Evolutionary conservation across 2,888 invertebrate genomes (phyloP).

Genomic region (Brenthis daphne): DNA sequence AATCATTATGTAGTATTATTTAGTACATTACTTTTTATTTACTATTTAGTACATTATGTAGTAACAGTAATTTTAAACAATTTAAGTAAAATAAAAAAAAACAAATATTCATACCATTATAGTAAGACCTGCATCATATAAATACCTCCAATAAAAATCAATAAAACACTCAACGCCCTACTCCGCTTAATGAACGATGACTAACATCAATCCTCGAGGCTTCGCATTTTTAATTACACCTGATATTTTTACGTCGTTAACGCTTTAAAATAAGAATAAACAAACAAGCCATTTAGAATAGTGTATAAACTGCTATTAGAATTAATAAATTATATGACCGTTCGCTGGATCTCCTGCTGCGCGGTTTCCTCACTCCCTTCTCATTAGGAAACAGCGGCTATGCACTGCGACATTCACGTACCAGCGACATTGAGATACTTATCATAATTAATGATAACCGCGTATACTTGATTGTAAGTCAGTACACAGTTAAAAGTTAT

Average conservation of each 20-base stretch:
- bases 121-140: background rate
- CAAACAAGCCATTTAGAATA: constrained; percentile 76
- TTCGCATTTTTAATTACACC: constrained; percentile 77
- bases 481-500: background rate
- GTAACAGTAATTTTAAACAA: too few species aligned
- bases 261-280: constrained; percentile 60
- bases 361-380: constrained; percentile 43
- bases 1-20: too few species aligned
- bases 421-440: constrained; percentile 36
- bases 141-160: constrained; percentile 59
- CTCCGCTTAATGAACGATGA: constrained; percentile 61
- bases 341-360: constrained; percentile 63
- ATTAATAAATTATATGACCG: constrained; percentile 70
- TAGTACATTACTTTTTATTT: too few species aligned
- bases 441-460: constrained; percentile 35
- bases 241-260: constrained; percentile 79
- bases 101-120: background rate
- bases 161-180: constrained; percentile 64
- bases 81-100: too few species aligned
- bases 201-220: constrained; percentile 66
- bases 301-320: constrained; percentile 71
- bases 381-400: constrained; percentile 39
- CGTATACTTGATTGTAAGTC: constrained; percentile 8
- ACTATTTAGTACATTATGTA: too few species aligned
- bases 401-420: constrained; percentile 32